phyloP scores from a whole-genome alignment of 1,140 invertebrate species.

The Drosophila ananassae region DNA sequence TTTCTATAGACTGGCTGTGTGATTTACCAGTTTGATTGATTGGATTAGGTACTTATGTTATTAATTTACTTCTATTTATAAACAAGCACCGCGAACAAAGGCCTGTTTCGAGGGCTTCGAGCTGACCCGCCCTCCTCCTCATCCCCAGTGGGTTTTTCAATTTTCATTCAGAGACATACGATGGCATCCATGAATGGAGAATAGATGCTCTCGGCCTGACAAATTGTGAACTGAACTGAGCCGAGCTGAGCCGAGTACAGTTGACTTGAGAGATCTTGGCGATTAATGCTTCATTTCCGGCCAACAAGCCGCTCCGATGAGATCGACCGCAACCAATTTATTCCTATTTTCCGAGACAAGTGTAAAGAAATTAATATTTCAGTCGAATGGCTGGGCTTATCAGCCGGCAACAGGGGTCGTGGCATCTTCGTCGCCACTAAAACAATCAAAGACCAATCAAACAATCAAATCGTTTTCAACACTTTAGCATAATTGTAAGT shows the following conservation, averaged over 20 bases:
- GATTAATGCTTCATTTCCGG: conserved; percentile 75
- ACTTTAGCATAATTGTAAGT: conserved; percentile 79
- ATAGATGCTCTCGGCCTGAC: conserved; percentile 56
- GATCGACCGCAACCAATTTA: conserved; percentile 45
- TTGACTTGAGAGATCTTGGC: conserved; percentile 37
- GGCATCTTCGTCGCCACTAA: conserved; percentile 19
- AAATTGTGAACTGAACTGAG: conserved; percentile 60
- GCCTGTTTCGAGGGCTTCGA: conserved; percentile 33
- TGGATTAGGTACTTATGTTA: conserved; percentile 83
- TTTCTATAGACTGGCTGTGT: conserved; percentile 70
- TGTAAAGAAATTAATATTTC: conserved; percentile 78
- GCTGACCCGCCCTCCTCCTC: conserved; percentile 1
- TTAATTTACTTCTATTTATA: conserved; percentile 83
- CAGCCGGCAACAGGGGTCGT: conserved; percentile 18
- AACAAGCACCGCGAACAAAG: conserved; percentile 74
- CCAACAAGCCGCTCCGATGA: conserved; percentile 14
- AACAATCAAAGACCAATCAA: conserved; percentile 43
- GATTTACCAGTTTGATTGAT: conserved; percentile 82
- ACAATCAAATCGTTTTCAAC: conserved; percentile 75
- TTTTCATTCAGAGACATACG: conserved; percentile 67
- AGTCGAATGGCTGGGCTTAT: conserved; percentile 15
- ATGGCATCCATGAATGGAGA: conserved; percentile 47
- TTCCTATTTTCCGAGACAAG: conserved; percentile 44
- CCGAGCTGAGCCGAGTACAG: conserved; percentile 23
- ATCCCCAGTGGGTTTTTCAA: conserved; percentile 50